Evolutionary conservation across 2,888 invertebrate species (phyloP).

Genomic region (Drosophila longiperda): DNA sequence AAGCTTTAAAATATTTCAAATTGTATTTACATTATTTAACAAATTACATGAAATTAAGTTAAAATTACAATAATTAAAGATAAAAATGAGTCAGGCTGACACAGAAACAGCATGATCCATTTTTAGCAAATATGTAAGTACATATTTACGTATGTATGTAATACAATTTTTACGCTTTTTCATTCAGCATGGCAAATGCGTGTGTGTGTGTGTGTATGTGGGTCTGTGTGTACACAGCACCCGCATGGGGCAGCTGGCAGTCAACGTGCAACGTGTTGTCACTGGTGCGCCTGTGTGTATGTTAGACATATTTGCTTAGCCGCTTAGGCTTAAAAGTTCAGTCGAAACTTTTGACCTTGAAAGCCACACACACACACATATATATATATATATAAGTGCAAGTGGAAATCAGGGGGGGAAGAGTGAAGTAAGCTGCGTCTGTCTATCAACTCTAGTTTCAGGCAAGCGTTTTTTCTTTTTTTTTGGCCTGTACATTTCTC

Average conservation of each 20-base stretch:
- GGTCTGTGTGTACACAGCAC: conserved; percentile 14
- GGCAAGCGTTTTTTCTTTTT: conserved; percentile 5
- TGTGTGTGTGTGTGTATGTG: not conserved
- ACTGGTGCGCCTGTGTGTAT: conserved; percentile 34
- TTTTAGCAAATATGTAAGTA: not conserved
- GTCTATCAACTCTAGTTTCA: conserved; percentile 31
- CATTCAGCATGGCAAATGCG: not conserved
- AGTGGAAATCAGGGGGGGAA: not conserved
- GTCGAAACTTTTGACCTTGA: conserved; percentile 59
- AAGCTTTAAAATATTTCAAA: too few species aligned
- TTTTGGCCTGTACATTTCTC: conserved; percentile 3
- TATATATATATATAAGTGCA: not conserved
- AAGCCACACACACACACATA: conserved; percentile 27
- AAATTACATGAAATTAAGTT: too few species aligned
- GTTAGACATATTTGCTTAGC: conserved; percentile 57
- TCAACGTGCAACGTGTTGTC: conserved; percentile 36
- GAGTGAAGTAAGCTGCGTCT: conserved; percentile 1
- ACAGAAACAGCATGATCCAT: conserved; percentile 1
- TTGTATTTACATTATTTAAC: not conserved
- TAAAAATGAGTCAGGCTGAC: not conserved
- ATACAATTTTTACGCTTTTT: conserved; percentile 1
- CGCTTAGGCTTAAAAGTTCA: conserved; percentile 61
- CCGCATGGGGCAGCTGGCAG: conserved; percentile 40
- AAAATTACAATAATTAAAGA: not conserved
- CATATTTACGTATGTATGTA: not conserved